Conservation (phyloP, 2,113 vertebrate genomes). For the Cyphomyrus discorhynchus region DNA sequence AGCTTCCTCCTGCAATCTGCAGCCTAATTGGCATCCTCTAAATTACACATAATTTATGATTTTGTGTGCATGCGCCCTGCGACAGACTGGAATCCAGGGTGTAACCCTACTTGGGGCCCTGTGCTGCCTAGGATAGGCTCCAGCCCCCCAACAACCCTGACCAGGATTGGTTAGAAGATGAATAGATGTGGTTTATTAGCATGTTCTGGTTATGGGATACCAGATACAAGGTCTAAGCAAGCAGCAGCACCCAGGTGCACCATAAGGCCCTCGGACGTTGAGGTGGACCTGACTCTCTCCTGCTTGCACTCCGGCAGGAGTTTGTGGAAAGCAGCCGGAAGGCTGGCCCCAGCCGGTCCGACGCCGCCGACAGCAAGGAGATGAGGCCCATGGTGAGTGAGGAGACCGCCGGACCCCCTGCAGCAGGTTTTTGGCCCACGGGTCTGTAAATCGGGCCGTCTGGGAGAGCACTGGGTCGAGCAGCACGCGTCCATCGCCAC, state of each 20-base stretch:
- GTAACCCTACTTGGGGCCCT: not conserved
- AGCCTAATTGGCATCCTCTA: not conserved
- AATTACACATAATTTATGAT: not conserved
- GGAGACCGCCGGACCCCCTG: slow-evolving; percentile 47
- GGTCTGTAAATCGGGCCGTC: slow-evolving; percentile 84
- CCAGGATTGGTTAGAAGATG: not conserved
- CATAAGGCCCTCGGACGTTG: not conserved
- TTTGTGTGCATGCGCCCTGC: not conserved
- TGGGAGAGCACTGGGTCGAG: slow-evolving; percentile 49
- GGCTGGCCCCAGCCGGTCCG: slow-evolving; percentile 63
- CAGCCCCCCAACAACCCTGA: not conserved
- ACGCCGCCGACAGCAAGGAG: slow-evolving; percentile 68
- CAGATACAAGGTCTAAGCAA: not conserved
- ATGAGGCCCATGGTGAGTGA: slow-evolving; percentile 89
- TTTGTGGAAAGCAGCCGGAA: slow-evolving; percentile 88
- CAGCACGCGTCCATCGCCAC: not conserved
- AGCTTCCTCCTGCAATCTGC: no score
- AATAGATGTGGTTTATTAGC: not conserved
- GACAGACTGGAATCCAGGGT: not conserved
- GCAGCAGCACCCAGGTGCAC: not conserved
- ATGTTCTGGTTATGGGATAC: not conserved
- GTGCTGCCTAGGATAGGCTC: not conserved
- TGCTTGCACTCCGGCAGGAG: slow-evolving; percentile 61
- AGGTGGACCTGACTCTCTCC: not conserved
- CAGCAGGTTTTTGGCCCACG: slow-evolving; percentile 74